Conservation (phyloP, 2,888 invertebrate genomes). For the Latrodectus hesperus region DNA sequence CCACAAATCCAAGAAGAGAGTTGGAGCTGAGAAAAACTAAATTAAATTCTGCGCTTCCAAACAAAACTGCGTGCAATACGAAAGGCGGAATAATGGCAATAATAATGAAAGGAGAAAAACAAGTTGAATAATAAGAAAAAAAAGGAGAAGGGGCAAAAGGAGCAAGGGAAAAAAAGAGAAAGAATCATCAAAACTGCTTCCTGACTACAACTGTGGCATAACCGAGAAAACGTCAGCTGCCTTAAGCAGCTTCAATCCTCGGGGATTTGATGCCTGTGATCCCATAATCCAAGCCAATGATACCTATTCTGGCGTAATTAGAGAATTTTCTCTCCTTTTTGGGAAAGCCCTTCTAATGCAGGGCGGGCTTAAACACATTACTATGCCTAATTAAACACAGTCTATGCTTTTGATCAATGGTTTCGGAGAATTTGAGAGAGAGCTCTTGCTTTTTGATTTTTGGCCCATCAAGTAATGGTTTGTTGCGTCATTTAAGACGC, state of each 20-base stretch:
- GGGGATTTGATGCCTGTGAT: conserved; percentile 65
- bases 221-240: conserved; percentile 47
- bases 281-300: conserved; percentile 66
- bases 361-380: conserved; percentile 67
- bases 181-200: conserved; percentile 63
- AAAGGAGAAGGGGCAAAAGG: neutral
- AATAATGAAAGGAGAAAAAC: conserved; percentile 21
- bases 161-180: conserved; percentile 6
- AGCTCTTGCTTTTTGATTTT: conserved; percentile 42
- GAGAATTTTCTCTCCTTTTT: conserved; percentile 61
- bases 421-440: conserved; percentile 13
- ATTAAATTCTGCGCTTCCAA: neutral
- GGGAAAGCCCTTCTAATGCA: conserved; percentile 57
- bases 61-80: conserved; percentile 3
- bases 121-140: conserved; percentile 26
- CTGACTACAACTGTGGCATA: conserved; percentile 32
- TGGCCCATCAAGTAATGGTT: conserved; percentile 2
- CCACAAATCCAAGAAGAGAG: neutral
- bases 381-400: conserved; percentile 67
- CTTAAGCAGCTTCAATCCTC: conserved; percentile 64
- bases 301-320: conserved; percentile 65
- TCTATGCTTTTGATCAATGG: conserved; percentile 68
- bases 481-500: neutral
- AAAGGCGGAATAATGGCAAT: conserved; percentile 4
- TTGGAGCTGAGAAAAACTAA: neutral